phyloP scores from a whole-genome alignment of 1,140 invertebrate species.

The Pygmarrhopalites habei region DNA sequence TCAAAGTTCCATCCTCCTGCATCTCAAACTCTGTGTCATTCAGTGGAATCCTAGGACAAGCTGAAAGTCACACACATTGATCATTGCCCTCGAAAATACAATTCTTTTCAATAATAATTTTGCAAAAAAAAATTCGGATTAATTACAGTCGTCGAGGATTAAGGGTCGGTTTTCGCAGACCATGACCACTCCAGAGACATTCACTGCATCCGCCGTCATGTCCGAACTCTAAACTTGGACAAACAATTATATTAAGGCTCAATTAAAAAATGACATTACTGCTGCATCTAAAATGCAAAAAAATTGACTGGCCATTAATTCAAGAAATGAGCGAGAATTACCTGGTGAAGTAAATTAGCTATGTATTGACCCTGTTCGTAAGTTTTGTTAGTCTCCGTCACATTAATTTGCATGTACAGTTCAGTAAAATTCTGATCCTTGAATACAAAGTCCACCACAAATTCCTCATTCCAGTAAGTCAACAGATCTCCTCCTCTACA shows the following conservation, averaged over 20 bases:
- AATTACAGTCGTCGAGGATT: background rate
- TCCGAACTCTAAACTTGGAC: slow-evolving; percentile 4
- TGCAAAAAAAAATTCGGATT: no score
- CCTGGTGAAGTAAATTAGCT: slow-evolving; percentile 11
- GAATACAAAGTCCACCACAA: background rate
- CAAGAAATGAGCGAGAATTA: no score
- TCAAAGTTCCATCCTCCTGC: background rate
- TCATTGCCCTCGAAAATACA: no score
- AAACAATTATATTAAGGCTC: background rate
- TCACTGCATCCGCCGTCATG: background rate
- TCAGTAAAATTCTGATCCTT: background rate
- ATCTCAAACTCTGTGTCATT: background rate
- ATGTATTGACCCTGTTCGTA: slow-evolving; percentile 8
- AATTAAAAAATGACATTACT: no score
- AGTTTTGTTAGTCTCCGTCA: background rate
- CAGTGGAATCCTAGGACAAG: background rate
- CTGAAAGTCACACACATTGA: no score
- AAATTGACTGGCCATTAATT: no score
- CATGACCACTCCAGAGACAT: slow-evolving; percentile 11
- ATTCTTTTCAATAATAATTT: no score
- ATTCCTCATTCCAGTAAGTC: slow-evolving; percentile 11
- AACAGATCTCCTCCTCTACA: slow-evolving; percentile 3
- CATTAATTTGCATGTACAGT: background rate
- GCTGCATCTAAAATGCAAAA: no score
- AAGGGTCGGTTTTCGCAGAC: slow-evolving; percentile 13